Base-by-base conservation (phyloP, 1,140 invertebrate genomes). In the Danaus plexippus region DNA sequence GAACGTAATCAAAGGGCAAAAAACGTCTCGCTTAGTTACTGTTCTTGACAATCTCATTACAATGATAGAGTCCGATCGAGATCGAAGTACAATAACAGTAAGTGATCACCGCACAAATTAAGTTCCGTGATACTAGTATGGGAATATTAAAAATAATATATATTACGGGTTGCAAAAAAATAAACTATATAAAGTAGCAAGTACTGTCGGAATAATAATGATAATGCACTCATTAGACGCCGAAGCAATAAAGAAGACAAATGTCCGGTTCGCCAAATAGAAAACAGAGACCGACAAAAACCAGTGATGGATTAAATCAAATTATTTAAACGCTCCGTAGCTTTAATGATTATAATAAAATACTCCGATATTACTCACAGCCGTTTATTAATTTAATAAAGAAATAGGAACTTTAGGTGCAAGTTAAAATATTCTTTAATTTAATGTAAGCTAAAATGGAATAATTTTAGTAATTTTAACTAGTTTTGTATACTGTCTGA, bases 281-380 rank as follows among this genome's bases (percentile, higher is more conserved):
- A 67, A 66, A 69, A 75, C 60, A 57, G 62, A 50, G 68, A 73
- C 52, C 54, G 51, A 64, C 73, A 79, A 84, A 82, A 84, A 81
- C 64, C 65, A 55, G 67, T 76, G 77, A 81, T 67, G 78, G 81
- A 84, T 79, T 80, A 69, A 77, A 77, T 75, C 57, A 60, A 66
- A 67, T 73, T 72, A 76, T 73, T 74, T 63, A 61, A 63, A 75
- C 67, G 62, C 57, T 46, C 52, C 50, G 43, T 15, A 43, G 12
- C 18, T 32, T 32, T 32, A 32, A 32, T 32, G 22, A 32, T 32
- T 32, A 32, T 32, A 32, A 32, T 32, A 32, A 32, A 32, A 32
- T 32, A 32, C 22, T 32, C 22, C 22, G 1, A 32, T 32, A 8
- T 32, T 32, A 32, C 22, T 32, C 22, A 32, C 22, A 32, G 7